Evolutionary conservation across 2,888 invertebrate species (phyloP), one percentile per base, ranked within the genome.

Genomic region (Dicycla oo): DNA sequence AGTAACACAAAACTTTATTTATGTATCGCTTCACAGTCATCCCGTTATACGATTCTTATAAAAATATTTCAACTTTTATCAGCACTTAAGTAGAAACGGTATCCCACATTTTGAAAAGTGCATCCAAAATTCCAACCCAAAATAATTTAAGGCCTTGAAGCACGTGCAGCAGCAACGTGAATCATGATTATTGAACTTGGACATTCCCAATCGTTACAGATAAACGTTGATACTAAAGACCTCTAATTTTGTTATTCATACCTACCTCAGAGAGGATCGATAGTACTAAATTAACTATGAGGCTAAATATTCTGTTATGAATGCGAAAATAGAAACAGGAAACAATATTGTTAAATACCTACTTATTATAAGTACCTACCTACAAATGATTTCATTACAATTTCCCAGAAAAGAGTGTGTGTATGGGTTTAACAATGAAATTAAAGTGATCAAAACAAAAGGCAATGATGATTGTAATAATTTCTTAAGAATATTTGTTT

Each of bases 401-500:
- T 78, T 78, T 60, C 54, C 54, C 64, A 78, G 64, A 40, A 40
- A 64, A 68, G 23, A 30, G 26, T 49, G 23, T 30, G 13, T 38
- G 23, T 6, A 43, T 18, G 26, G 54, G 34, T 49, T 49, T 68
- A 75, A 34, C 51, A 75, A 63, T 75, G 20, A 75, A 75, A 75
- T 75, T 62, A 63, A 58, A 73, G 56, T 57, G 63, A 69, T 75
- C 30, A 60, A 64, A 69, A 67, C 49, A 69, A 64, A 26, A 23
- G 20, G 57, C 58, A 63, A 69, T 56, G 54, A 64, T 58, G 40
- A 73, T 69, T 54, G 49, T n/a, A 53, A 56, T 58, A 8, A 67
- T 51, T 78, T 69, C 78, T 70, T 72, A 72, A 80, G 82, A 86
- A 74, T 84, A 84, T 85, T 88, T 89, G 86, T 86, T 88, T 84